Evolutionary conservation across 2,113 vertebrate species (phyloP).

Genomic region (Poicephalus meyeri): DNA sequence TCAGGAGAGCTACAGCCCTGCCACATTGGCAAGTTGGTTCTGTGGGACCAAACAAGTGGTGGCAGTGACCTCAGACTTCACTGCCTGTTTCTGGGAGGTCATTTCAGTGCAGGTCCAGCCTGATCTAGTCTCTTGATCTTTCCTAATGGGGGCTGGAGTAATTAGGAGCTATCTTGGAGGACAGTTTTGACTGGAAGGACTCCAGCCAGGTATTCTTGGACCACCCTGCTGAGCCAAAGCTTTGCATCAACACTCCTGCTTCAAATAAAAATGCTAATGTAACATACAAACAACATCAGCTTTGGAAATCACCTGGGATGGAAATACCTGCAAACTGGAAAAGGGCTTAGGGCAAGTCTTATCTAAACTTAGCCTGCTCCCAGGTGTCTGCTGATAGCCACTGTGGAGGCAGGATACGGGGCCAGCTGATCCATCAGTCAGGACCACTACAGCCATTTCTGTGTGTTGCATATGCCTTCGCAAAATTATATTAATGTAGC

Average conservation of each 20-base stretch:
- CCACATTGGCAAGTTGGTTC: background rate
- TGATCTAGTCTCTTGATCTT: background rate
- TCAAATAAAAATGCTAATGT: background rate
- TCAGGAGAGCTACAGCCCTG: background rate
- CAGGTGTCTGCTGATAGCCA: fast-evolving
- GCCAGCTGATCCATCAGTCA: fast-evolving
- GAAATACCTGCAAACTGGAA: background rate
- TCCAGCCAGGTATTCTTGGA: background rate
- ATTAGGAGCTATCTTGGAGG: background rate
- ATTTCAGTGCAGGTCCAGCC: background rate
- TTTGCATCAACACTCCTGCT: background rate
- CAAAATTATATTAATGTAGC: background rate
- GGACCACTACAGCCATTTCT: background rate
- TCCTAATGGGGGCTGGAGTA: background rate
- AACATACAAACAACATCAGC: background rate
- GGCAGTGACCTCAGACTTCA: fast-evolving
- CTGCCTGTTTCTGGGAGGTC: background rate
- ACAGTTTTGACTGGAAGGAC: background rate
- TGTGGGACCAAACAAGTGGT: background rate
- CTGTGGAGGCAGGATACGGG: fast-evolving
- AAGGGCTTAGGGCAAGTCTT: background rate
- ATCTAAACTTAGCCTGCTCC: background rate
- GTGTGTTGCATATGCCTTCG: background rate
- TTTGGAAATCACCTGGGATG: background rate
- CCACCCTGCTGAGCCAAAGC: background rate